Evolutionary conservation across 2,888 invertebrate species (phyloP).

Genomic region (Eretmocerus hayati): DNA sequence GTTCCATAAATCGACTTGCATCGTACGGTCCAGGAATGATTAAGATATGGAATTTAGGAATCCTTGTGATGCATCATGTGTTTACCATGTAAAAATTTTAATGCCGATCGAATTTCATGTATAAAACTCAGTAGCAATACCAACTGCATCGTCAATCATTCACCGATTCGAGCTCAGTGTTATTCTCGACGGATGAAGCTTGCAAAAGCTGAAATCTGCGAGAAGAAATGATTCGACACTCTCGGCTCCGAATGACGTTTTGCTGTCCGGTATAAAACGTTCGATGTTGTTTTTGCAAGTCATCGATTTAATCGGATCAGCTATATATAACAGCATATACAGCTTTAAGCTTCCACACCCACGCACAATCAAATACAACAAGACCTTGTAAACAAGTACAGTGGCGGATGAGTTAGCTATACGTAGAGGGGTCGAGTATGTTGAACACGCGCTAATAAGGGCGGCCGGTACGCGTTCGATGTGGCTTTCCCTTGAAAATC

Average conservation of each 20-base stretch:
- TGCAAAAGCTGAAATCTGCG: background rate
- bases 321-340: too few relatives aligned
- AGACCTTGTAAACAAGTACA: background rate
- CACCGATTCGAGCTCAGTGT: too few relatives aligned
- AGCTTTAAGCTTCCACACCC: background rate
- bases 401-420: background rate
- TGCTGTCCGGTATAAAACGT: slow-evolving; percentile 19
- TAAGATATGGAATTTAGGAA: too few relatives aligned
- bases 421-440: background rate
- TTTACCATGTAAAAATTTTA: too few relatives aligned
- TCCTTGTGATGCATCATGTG: too few relatives aligned
- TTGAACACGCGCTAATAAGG: slow-evolving; percentile 21
- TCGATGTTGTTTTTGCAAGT: slow-evolving; percentile 11
- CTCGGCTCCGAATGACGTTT: slow-evolving; percentile 17
- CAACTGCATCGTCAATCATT: too few relatives aligned
- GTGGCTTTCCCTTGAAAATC: slow-evolving; percentile 20
- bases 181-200: too few relatives aligned
- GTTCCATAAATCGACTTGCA: too few relatives aligned
- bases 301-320: slow-evolving; percentile 23
- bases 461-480: background rate
- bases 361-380: background rate
- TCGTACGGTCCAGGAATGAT: too few relatives aligned
- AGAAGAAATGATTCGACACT: background rate
- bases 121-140: too few relatives aligned
- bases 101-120: too few relatives aligned